phyloP scores from a whole-genome alignment of 1,140 invertebrate genomes.

The Pectinophora gossypiella region DNA sequence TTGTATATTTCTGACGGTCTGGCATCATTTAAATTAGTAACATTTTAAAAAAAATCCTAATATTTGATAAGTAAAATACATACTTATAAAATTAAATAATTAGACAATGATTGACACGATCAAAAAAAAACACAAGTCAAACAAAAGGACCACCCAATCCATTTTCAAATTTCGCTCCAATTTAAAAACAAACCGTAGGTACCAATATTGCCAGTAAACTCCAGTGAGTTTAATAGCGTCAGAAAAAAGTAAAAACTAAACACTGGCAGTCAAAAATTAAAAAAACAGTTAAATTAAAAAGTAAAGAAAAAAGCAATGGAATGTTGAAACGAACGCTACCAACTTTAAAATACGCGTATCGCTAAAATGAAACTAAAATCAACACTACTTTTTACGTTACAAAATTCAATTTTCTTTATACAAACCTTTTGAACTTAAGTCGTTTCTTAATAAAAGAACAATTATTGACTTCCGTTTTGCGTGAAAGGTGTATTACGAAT shows the following conservation, averaged over 20 bases:
- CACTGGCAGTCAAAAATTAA: constrained; percentile 65
- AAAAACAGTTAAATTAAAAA: constrained; percentile 59
- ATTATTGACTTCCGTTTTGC: constrained; percentile 59
- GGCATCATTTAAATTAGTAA: no score
- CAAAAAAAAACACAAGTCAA: no score
- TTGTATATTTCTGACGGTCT: no score
- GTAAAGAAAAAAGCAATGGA: constrained; percentile 53
- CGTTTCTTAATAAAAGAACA: constrained; percentile 15
- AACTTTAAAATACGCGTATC: constrained; percentile 58
- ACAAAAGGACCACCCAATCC: no score
- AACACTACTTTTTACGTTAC: constrained; percentile 34
- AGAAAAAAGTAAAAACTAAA: constrained; percentile 57
- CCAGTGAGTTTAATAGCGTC: no score
- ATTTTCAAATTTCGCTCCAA: no score
- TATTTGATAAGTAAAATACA: no score
- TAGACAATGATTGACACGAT: no score
- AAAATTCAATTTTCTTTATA: constrained; percentile 32
- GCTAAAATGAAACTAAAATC: constrained; percentile 22
- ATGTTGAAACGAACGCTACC: constrained; percentile 68
- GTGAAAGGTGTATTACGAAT: neutral
- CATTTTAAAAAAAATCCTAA: no score
- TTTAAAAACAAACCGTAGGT: no score
- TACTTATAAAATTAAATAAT: no score
- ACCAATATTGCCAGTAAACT: no score
- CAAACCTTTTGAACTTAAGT: constrained; percentile 2